phyloP scores from a whole-genome alignment of 2,797 vertebrate species.

The Helarctos malayanus region DNA sequence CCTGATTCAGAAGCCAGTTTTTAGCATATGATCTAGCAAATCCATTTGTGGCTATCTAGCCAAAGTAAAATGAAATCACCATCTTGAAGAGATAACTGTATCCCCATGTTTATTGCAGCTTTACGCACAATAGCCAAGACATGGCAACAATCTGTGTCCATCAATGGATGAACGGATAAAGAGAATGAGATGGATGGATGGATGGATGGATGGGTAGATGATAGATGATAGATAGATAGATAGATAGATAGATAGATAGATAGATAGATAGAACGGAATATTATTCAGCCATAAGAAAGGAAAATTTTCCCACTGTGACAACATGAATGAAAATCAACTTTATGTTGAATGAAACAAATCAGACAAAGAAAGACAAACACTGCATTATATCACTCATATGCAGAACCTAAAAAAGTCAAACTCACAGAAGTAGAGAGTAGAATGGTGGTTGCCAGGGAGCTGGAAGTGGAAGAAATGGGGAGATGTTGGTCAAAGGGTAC shows the following conservation, averaged over 20 bases:
- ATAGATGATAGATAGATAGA: not conserved
- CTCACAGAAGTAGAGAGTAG: not conserved
- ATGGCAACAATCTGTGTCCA: not conserved
- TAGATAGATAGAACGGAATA: not conserved
- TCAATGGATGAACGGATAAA: not conserved
- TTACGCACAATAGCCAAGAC: not conserved
- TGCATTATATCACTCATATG: not conserved
- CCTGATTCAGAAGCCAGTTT: not conserved
- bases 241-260: not conserved
- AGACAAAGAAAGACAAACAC: not conserved
- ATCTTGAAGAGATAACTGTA: not conserved
- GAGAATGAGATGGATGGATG: not conserved
- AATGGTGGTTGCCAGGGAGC: not conserved
- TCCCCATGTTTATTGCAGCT: not conserved
- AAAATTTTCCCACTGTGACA: not conserved
- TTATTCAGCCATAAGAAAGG: not conserved
- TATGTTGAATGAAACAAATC: not conserved
- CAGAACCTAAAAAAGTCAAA: not conserved
- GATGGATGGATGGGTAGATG: too few species aligned
- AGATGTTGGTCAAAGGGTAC: not conserved
- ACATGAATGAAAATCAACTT: not conserved
- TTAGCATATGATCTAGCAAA: not conserved
- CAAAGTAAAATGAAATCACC: not conserved
- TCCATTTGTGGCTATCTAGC: not conserved
- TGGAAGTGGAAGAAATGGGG: not conserved